These are phyloP conservation scores for Drosophila pseudotalamancana DNA, from an alignment of 2,888 invertebrate genomes.

Conservation along the genomic window DNA sequence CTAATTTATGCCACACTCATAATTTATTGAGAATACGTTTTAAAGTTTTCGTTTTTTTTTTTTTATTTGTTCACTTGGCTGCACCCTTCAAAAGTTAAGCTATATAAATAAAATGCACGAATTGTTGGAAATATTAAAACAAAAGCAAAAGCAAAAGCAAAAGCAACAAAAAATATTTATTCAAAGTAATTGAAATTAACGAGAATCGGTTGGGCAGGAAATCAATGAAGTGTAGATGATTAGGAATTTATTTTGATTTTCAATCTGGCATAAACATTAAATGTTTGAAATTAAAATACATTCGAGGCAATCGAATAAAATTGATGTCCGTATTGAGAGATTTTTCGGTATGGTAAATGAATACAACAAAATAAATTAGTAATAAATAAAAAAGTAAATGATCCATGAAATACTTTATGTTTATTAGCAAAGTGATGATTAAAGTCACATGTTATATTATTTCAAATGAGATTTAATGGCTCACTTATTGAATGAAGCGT, in stretches of 20 bases:
- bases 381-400: neutral
- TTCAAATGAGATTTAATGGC: no score
- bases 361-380: neutral
- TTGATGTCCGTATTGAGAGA: neutral
- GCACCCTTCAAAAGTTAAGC: slow-evolving; percentile 25
- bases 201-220: slow-evolving; percentile 31
- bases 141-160: neutral
- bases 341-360: no score
- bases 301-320: slow-evolving; percentile 6
- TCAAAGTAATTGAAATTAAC: slow-evolving; percentile 47
- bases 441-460: no score
- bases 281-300: slow-evolving; percentile 7
- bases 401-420: neutral
- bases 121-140: slow-evolving; percentile 16
- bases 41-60: slow-evolving; percentile 6
- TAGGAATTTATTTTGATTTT: slow-evolving; percentile 12
- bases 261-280: slow-evolving; percentile 1
- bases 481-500: no score
- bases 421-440: neutral
- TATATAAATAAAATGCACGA: slow-evolving; percentile 43
- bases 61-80: slow-evolving; percentile 16
- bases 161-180: slow-evolving; percentile 16
- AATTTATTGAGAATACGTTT: slow-evolving; percentile 56
- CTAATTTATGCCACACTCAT: slow-evolving; percentile 62
- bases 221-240: slow-evolving; percentile 32